phyloP scores from a whole-genome alignment of 2,113 vertebrate species.

The Himantopus leucocephalus region DNA sequence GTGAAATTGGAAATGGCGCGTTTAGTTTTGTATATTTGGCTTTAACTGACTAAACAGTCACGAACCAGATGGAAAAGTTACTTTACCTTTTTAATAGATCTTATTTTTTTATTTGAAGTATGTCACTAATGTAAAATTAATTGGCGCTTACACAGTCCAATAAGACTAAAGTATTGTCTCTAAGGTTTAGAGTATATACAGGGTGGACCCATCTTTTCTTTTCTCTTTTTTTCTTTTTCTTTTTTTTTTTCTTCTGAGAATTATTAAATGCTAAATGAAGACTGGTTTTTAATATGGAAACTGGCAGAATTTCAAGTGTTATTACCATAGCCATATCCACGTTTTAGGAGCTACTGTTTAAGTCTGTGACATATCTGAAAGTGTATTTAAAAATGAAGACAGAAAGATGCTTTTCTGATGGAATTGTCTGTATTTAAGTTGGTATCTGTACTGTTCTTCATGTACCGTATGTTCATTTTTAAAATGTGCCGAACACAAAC shows the following conservation, averaged over 20 bases:
- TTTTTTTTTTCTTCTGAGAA: slow-evolving; percentile 13
- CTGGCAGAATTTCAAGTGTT: slow-evolving; percentile 47
- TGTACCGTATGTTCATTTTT: slow-evolving; percentile 45
- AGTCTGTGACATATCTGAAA: neutral
- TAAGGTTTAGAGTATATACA: slow-evolving; percentile 53
- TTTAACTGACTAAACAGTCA: slow-evolving; percentile 57
- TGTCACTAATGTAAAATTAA: slow-evolving; percentile 61
- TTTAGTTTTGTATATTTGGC: slow-evolving; percentile 68
- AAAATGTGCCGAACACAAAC: slow-evolving; percentile 72
- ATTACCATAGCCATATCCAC: slow-evolving; percentile 8
- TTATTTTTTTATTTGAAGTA: slow-evolving; percentile 80
- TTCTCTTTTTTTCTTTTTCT: neutral
- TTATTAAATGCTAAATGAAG: slow-evolving; percentile 42
- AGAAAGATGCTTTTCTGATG: slow-evolving; percentile 30
- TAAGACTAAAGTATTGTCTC: slow-evolving; percentile 64
- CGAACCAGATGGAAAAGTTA: slow-evolving; percentile 55
- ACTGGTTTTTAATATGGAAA: slow-evolving; percentile 65
- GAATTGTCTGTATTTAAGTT: neutral
- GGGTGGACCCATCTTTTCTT: slow-evolving; percentile 40
- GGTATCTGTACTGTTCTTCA: slow-evolving; percentile 57
- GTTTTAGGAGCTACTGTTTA: slow-evolving; percentile 14
- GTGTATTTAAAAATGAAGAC: neutral
- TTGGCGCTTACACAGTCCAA: slow-evolving; percentile 52
- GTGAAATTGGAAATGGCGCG: slow-evolving; percentile 48
- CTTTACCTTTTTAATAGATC: slow-evolving; percentile 76